phyloP scores from a whole-genome alignment of 2,113 vertebrate species.

The Crotalus viridis region DNA sequence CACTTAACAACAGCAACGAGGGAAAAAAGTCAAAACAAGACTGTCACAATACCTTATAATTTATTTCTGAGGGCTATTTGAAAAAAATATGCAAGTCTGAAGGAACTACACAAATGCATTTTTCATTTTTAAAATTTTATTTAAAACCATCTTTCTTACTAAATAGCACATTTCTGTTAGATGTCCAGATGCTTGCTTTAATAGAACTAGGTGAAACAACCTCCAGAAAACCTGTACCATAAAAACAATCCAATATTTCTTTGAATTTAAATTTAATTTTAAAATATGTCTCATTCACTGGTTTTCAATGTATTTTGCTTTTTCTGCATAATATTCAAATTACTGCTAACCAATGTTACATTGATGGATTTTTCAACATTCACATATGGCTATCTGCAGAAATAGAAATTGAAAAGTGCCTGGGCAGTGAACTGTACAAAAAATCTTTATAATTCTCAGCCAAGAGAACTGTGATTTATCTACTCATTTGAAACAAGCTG shows the following conservation, averaged over 20 bases:
- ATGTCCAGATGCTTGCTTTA: not conserved
- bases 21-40: not conserved
- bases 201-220: not conserved
- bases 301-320: not conserved
- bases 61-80: not conserved
- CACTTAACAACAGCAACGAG: not conserved
- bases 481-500: not conserved
- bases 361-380: not conserved
- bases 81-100: not conserved
- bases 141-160: not conserved
- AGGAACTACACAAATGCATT: not conserved
- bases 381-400: not conserved
- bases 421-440: not conserved
- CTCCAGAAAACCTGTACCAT: not conserved
- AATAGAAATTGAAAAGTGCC: not conserved
- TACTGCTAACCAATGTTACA: not conserved
- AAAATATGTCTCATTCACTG: slow-evolving; percentile 1
- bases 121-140: not conserved
- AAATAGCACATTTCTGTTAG: not conserved
- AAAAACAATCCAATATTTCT: not conserved
- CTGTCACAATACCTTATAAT: not conserved
- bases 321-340: not conserved
- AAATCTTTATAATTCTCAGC: slow-evolving; percentile 1
- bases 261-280: not conserved
- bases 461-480: not conserved